Conservation (phyloP, 2,888 invertebrate species). For the Tupiocoris notatus region DNA sequence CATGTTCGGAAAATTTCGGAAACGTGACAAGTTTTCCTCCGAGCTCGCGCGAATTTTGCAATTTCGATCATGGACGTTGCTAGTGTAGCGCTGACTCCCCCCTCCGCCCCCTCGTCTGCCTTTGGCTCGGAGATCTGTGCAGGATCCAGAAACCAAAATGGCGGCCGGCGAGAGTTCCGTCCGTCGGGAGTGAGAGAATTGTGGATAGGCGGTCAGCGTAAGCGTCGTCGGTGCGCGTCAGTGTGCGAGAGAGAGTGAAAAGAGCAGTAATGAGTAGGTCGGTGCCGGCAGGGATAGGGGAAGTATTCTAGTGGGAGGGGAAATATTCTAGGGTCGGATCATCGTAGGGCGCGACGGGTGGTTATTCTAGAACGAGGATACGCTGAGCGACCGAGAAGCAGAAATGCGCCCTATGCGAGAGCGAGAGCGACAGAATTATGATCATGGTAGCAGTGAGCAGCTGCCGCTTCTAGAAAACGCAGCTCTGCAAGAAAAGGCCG, state of each 20-base stretch:
- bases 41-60: too few species aligned
- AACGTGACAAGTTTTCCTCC: too few species aligned
- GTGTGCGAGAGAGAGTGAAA: not conserved
- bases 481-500: not conserved
- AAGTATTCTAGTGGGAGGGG: not conserved
- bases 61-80: too few species aligned
- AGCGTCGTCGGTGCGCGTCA: not conserved
- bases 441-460: too few species aligned
- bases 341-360: not conserved
- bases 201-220: not conserved
- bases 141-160: not conserved
- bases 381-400: not conserved
- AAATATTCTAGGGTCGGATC: not conserved
- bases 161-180: not conserved
- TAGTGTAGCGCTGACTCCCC: too few species aligned
- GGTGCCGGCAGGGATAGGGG: too few species aligned
- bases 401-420: not conserved
- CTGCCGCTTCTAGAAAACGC: not conserved
- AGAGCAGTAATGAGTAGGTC: not conserved
- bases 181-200: not conserved
- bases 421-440: not conserved
- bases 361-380: not conserved
- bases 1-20: too few species aligned
- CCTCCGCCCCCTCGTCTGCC: not conserved
- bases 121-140: not conserved